phyloP scores from a whole-genome alignment of 2,797 vertebrate genomes.

The Labeo calbasu region DNA sequence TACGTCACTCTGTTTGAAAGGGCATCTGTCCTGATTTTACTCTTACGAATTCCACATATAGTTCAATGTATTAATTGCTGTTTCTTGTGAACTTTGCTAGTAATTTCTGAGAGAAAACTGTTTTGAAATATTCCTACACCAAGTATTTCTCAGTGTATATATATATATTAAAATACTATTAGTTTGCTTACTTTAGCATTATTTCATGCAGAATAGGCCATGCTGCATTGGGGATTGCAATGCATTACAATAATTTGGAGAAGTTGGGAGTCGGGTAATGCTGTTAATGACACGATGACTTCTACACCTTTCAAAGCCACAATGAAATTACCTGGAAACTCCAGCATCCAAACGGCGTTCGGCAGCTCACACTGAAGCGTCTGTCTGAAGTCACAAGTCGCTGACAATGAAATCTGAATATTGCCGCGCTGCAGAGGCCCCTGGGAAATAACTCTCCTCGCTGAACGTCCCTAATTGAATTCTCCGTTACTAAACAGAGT shows the following conservation, averaged over 20 bases:
- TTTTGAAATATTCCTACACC: background rate
- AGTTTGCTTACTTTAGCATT: background rate
- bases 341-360: background rate
- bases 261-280: background rate
- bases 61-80: background rate
- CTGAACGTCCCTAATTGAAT: constrained; percentile 92
- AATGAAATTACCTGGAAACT: background rate
- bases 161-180: background rate
- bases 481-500: constrained; percentile 91
- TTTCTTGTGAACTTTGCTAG: background rate
- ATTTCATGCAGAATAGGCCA: background rate
- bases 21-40: background rate
- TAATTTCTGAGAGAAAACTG: background rate
- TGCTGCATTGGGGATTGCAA: background rate
- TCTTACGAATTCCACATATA: background rate
- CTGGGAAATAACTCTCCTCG: constrained; percentile 83
- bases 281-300: constrained; percentile 4
- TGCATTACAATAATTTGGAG: background rate
- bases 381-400: constrained; percentile 20
- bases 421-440: constrained; percentile 77
- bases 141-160: no score
- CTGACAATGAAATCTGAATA: constrained; percentile 85
- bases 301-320: background rate
- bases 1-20: background rate
- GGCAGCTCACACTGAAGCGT: background rate